Conservation (phyloP, 2,888 invertebrate species). For the Drosophila formosana region DNA sequence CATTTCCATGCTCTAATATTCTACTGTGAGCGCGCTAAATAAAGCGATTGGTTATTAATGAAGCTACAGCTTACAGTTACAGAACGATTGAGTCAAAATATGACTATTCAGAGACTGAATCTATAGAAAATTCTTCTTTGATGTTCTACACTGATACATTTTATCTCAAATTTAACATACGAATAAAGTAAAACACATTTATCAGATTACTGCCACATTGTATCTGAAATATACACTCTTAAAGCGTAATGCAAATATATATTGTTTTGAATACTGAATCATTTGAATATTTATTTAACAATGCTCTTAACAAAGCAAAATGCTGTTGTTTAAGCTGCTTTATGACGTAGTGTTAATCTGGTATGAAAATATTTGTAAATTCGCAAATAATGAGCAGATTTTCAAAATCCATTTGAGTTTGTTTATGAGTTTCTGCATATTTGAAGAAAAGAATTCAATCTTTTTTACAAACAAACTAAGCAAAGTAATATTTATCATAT, state of each 20-base stretch:
- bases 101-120: too few relatives aligned
- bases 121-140: too few relatives aligned
- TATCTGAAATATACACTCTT: not conserved
- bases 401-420: not conserved
- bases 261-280: not conserved
- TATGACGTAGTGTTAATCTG: not conserved
- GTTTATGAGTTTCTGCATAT: not conserved
- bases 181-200: not conserved
- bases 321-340: slow-evolving; percentile 3
- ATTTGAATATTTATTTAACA: not conserved
- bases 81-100: not conserved
- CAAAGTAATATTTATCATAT: too few relatives aligned
- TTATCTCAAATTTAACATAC: not conserved
- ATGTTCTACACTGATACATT: too few relatives aligned
- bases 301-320: not conserved
- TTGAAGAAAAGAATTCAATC: not conserved
- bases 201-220: not conserved
- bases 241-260: not conserved
- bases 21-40: not conserved
- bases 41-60: not conserved
- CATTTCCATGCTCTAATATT: not conserved
- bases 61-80: not conserved
- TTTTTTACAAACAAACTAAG: not conserved
- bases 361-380: slow-evolving; percentile 1
- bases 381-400: slow-evolving; percentile 2